phyloP scores from a whole-genome alignment of 2,113 vertebrate genomes.

The Oncorhynchus gorbuscha region DNA sequence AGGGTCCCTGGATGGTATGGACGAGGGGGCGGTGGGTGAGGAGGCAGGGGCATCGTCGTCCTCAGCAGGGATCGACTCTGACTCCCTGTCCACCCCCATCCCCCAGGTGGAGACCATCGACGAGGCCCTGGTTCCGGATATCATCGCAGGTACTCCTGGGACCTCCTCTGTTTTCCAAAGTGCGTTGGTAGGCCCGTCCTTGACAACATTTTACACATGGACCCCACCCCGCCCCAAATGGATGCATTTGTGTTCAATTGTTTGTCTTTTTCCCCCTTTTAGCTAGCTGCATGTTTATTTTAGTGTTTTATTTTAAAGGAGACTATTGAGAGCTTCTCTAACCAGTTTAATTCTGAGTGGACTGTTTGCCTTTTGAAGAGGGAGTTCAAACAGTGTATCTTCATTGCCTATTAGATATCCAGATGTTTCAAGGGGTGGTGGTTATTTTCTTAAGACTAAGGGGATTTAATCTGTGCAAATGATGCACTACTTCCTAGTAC shows the following conservation, averaged over 20 bases:
- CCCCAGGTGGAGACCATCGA: slow-evolving; percentile 92
- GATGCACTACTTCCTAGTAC: neutral
- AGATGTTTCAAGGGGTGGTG: neutral
- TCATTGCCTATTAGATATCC: neutral
- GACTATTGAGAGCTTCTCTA: neutral
- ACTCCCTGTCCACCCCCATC: slow-evolving; percentile 79
- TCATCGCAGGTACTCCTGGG: slow-evolving; percentile 83
- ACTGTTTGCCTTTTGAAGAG: slow-evolving; percentile 15
- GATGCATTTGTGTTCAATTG: slow-evolving; percentile 10
- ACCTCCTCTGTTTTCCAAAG: slow-evolving; percentile 68
- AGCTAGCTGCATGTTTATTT: slow-evolving; percentile 40
- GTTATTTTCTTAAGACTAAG: neutral
- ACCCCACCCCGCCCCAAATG: neutral
- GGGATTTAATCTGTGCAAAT: neutral
- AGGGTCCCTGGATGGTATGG: slow-evolving; percentile 85
- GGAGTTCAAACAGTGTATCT: slow-evolving; percentile 28
- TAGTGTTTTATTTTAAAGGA: neutral
- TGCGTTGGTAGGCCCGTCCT: slow-evolving; percentile 61
- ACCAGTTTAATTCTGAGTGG: slow-evolving; percentile 1
- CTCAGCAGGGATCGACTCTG: slow-evolving; percentile 76
- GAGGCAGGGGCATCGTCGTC: slow-evolving; percentile 83
- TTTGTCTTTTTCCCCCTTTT: neutral
- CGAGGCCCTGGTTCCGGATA: slow-evolving; percentile 90
- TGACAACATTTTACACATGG: neutral
- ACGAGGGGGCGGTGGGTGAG: slow-evolving; percentile 84